Base-by-base conservation (phyloP, 1,140 invertebrate species). In the Oryctes rhinoceros region DNA sequence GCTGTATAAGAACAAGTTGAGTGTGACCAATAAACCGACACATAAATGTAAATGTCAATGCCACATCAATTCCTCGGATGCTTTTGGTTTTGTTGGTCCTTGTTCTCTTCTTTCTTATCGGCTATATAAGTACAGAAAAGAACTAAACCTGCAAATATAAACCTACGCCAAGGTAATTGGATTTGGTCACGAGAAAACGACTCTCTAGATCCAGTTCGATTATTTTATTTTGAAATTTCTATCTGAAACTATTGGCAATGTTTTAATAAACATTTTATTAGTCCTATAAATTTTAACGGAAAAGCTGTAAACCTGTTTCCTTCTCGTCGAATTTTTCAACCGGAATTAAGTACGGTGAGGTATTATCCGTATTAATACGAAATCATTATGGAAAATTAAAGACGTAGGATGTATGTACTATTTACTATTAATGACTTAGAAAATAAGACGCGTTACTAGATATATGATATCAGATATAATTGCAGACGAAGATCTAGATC, bases 31-130 rank as follows among this genome's bases (percentile, higher is more conserved):
- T 71, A 71, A 71, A 71, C 65, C 20, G 65, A 71, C 65, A 71
- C 65, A 71, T 71, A 71, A 71, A 71, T 71, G 65, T 71, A 71
- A 71, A 71, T 71, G 65, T 71, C 65, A 71, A 71, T 71, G 65
- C 65, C 65, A 71, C 35, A 71, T 71, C 65, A 71, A 71, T 71
- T 71, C 65, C 65, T 3, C 24, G 20, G 35, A 37, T 71, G 35
- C 65, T 24, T 35, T 71, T 71, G 20, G 65, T 30, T 71, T 71
- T 20, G 62, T 18, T 67, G n/a, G 62, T 67, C 24, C 62, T 30
- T 71, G 18, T 30, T 37, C 30, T 30, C 35, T 11, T 30, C 35
- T 37, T 71, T 71, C 15, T 71, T 24, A 0, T 9, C 65, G 65
- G 24, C 65, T 37, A 71, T 35, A 35, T 71, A 24, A 71, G 65